A percentile compares a stretch with the other conserved stretches of the same genome.
Evolutionary conservation across 2,888 invertebrate species (phyloP).

Genomic region (Tenthredo livida): DNA sequence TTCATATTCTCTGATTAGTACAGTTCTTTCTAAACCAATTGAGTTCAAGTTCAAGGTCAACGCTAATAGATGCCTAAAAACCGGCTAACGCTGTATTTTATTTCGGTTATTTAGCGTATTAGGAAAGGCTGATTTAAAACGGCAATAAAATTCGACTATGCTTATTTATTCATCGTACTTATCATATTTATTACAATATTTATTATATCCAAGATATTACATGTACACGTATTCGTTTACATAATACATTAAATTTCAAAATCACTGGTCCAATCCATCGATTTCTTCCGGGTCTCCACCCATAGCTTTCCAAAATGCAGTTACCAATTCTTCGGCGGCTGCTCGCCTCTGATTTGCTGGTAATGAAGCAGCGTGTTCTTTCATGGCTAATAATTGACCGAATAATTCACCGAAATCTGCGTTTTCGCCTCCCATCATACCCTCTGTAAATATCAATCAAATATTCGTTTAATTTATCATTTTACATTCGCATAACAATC

Average conservation of each 20-base stretch:
- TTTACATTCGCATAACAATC: no score
- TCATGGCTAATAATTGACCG: slow-evolving; percentile 84
- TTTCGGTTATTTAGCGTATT: background rate
- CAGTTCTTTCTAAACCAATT: background rate
- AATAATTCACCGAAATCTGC: slow-evolving; percentile 84
- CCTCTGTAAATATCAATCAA: slow-evolving; percentile 65
- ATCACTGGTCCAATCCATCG: slow-evolving; percentile 76
- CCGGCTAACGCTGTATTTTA: background rate
- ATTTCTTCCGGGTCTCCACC: slow-evolving; percentile 87
- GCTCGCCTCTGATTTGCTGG: slow-evolving; percentile 83
- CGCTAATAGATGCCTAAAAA: background rate
- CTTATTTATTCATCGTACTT: slow-evolving; percentile 8
- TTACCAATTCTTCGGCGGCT: slow-evolving; percentile 87
- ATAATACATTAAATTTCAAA: background rate
- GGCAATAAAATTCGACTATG: background rate
- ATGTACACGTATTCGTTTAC: slow-evolving; percentile 25
- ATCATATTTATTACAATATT: slow-evolving; percentile 25
- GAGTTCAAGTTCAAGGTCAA: slow-evolving; percentile 34
- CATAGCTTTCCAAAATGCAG: slow-evolving; percentile 87
- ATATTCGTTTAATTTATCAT: background rate
- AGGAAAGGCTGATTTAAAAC: slow-evolving; percentile 22
- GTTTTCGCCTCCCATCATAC: slow-evolving; percentile 74
- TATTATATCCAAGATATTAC: slow-evolving; percentile 12
- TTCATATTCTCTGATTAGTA: background rate
- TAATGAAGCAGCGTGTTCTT: slow-evolving; percentile 83